Percentiles rank a stretch among this genome's conserved stretches.
phyloP scores from a whole-genome alignment of 2,888 invertebrate genomes.

The Altica lythri region DNA sequence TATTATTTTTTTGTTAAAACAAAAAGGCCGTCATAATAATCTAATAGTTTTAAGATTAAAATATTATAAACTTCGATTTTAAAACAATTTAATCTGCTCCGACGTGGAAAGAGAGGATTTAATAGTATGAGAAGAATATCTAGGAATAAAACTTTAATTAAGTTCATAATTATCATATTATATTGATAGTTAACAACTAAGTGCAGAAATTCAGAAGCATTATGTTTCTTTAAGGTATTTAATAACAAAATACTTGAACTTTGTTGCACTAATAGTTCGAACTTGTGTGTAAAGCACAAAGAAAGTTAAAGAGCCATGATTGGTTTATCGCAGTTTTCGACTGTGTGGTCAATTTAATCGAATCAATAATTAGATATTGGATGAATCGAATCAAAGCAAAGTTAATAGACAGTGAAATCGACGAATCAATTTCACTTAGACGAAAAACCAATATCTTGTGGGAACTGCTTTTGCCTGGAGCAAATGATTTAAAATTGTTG shows the following conservation, averaged over 20 bases:
- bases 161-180: too few species aligned
- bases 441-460: conserved; percentile 22
- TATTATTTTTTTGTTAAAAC: too few species aligned
- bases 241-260: conserved; percentile 9
- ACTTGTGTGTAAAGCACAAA: not conserved
- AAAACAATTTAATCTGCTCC: too few species aligned
- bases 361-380: conserved; percentile 33
- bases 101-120: too few species aligned
- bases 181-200: too few species aligned
- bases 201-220: too few species aligned
- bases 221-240: not conserved
- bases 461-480: conserved; percentile 9
- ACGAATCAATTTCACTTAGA: conserved; percentile 31
- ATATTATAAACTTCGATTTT: too few species aligned
- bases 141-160: too few species aligned
- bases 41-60: too few species aligned
- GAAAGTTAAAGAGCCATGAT: not conserved
- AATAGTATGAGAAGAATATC: too few species aligned
- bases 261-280: not conserved
- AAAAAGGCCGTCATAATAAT: too few species aligned
- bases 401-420: conserved; percentile 40
- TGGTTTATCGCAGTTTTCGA: conserved; percentile 7
- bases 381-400: conserved; percentile 30
- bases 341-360: conserved; percentile 38
- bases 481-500: conserved; percentile 23